Evolutionary conservation across 1,140 invertebrate genomes (phyloP).

Genomic region (Prorops nasuta): DNA sequence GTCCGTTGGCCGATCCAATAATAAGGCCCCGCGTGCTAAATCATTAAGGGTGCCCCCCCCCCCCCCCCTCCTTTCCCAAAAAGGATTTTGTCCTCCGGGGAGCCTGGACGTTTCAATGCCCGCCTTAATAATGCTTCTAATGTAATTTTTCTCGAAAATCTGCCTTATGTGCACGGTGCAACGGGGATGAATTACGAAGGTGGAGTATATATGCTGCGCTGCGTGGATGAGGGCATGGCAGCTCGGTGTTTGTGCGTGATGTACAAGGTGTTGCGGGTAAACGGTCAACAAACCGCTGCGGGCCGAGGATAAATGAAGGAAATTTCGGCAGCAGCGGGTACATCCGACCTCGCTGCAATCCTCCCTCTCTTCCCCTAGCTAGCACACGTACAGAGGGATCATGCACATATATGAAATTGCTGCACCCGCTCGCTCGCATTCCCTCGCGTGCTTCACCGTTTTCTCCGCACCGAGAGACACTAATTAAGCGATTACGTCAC

Average conservation of each 20-base stretch:
- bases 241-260: conserved; percentile 1
- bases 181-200: too few species aligned
- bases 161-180: too few species aligned
- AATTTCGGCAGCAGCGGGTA: conserved; percentile 28
- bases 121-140: too few species aligned
- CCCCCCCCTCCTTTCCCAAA: conserved; percentile 9
- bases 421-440: conserved; percentile 15
- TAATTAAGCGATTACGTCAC: too few species aligned
- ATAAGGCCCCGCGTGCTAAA: conserved; percentile 38
- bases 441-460: conserved; percentile 16
- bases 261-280: conserved; percentile 26
- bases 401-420: too few species aligned
- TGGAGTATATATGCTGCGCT: background rate
- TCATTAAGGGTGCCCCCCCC: conserved; percentile 33
- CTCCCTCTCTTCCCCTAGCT: too few species aligned
- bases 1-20: too few species aligned
- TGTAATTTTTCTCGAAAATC: too few species aligned
- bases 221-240: background rate
- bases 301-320: conserved; percentile 29
- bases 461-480: background rate
- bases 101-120: too few species aligned
- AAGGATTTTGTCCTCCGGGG: too few species aligned
- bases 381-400: too few species aligned
- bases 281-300: conserved; percentile 24
- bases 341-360: too few species aligned